Conservation (phyloP, 2,113 vertebrate species). For the Anseranas semipalmata region DNA sequence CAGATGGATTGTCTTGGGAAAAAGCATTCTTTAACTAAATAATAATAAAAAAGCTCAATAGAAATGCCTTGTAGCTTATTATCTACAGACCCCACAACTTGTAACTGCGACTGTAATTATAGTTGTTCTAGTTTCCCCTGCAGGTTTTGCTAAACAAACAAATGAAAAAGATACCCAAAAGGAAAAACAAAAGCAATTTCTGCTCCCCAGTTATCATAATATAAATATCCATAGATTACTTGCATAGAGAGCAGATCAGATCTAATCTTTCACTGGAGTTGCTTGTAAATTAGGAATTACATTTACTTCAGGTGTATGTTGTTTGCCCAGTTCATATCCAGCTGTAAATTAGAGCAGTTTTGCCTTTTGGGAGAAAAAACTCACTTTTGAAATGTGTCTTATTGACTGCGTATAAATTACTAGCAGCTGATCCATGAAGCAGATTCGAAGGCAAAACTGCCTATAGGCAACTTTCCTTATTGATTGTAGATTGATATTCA, state of each 20-base stretch:
- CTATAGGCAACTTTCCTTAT: conserved; percentile 61
- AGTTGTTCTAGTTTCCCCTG: conserved; percentile 57
- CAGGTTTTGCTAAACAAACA: conserved; percentile 68
- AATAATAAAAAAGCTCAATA: conserved; percentile 65
- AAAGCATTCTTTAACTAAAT: conserved; percentile 60
- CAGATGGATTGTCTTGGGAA: conserved; percentile 64
- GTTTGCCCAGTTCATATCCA: conserved; percentile 69
- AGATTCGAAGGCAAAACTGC: conserved; percentile 69
- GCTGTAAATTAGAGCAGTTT: conserved; percentile 72
- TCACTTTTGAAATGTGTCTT: conserved; percentile 74
- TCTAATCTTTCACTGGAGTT: conserved; percentile 72
- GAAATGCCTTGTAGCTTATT: conserved; percentile 70
- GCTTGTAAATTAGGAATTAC: conserved; percentile 76
- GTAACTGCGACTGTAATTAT: conserved; percentile 68
- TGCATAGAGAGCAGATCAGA: conserved; percentile 70
- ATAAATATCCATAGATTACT: conserved; percentile 73
- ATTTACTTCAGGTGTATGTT: conserved; percentile 73
- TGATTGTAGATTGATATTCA: conserved; percentile 75
- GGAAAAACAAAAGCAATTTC: conserved; percentile 78
- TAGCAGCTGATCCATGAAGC: conserved; percentile 74
- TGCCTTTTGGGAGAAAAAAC: conserved; percentile 74
- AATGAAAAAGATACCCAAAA: conserved; percentile 77
- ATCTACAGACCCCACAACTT: conserved; percentile 53
- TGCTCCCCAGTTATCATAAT: conserved; percentile 67
- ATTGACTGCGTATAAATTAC: conserved; percentile 77